phyloP scores from a whole-genome alignment of 2,888 invertebrate genomes.

The Seira sanloemensis region DNA sequence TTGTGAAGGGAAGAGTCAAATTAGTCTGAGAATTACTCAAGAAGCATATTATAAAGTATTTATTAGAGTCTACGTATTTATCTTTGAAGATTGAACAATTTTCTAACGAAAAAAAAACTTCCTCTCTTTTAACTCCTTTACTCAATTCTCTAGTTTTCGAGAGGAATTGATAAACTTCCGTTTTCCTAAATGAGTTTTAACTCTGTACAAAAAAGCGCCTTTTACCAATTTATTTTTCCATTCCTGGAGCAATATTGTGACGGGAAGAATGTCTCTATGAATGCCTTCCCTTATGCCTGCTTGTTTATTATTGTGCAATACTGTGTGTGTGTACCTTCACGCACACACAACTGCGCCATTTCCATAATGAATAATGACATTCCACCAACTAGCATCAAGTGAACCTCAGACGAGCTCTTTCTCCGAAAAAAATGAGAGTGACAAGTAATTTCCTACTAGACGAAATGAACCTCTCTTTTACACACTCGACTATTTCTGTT shows the following conservation, averaged over 20 bases:
- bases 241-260: not conserved
- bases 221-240: not conserved
- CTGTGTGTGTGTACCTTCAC: not conserved
- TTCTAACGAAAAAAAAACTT: not conserved
- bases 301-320: constrained; percentile 32
- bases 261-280: not conserved
- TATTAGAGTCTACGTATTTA: too few species aligned
- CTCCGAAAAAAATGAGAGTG: constrained; percentile 31
- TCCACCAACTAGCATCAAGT: not conserved
- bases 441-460: constrained; percentile 54
- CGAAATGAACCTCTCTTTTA: constrained; percentile 15
- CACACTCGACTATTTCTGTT: constrained; percentile 18
- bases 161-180: constrained; percentile 1
- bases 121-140: not conserved
- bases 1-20: constrained; percentile 9
- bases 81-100: not conserved
- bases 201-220: not conserved
- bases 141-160: not conserved
- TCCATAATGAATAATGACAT: constrained; percentile 16
- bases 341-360: too few species aligned
- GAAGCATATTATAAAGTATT: too few species aligned
- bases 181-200: not conserved
- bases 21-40: too few species aligned
- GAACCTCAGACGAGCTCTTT: not conserved
- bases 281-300: constrained; percentile 17